Evolutionary conservation across 1,140 invertebrate species (phyloP).

Genomic region (Aphelinus atriplicis): DNA sequence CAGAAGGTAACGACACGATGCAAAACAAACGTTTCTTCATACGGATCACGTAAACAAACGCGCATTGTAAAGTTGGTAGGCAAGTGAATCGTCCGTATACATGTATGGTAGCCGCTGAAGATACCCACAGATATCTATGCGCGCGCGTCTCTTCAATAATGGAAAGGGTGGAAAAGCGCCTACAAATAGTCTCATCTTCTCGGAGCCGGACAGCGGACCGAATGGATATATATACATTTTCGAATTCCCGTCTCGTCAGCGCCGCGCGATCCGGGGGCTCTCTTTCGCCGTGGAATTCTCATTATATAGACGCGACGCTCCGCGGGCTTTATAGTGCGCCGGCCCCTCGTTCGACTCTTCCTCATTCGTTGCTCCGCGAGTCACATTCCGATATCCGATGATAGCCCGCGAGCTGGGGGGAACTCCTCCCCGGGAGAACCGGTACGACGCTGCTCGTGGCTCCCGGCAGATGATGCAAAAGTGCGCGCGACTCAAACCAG

Average conservation of each 20-base stretch:
- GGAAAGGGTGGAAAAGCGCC: not conserved
- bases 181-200: not conserved
- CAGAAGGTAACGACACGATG: too few species aligned
- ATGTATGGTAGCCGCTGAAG: too few species aligned
- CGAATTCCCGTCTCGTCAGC: conserved; percentile 28
- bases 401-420: not conserved
- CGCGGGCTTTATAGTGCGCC: conserved; percentile 7
- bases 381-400: conserved; percentile 33
- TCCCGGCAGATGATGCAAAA: not conserved
- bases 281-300: conserved; percentile 20
- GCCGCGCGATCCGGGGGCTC: not conserved
- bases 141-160: not conserved
- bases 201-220: not conserved
- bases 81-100: too few species aligned
- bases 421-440: not conserved
- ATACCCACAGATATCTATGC: too few species aligned
- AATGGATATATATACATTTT: conserved; percentile 24
- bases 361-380: conserved; percentile 9
- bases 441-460: conserved; percentile 3
- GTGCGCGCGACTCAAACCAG: not conserved
- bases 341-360: conserved; percentile 11
- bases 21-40: too few species aligned
- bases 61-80: too few species aligned
- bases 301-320: conserved; percentile 13
- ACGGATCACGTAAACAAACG: too few species aligned